Base-by-base conservation (phyloP, 1,140 invertebrate species). In the Samia ricini region DNA sequence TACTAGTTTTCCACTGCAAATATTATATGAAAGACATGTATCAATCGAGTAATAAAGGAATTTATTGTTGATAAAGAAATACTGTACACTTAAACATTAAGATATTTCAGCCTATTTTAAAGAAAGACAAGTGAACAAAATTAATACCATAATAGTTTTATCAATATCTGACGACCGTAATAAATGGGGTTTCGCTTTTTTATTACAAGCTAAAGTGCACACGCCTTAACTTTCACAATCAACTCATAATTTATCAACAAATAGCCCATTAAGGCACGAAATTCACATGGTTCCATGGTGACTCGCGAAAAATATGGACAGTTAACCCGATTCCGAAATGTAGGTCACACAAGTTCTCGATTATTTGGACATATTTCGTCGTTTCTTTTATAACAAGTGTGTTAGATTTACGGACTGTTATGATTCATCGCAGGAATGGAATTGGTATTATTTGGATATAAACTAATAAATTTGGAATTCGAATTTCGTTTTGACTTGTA, bases 271-370 rank as follows among this genome's bases (percentile, higher is more conserved):
- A 73, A 60, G 64, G 36, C 59, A 49, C 61, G 63, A 42, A 57
- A 71, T 66, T 57, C 66, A 66, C 67, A 70, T 71, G 36, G 60
- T 64, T 62, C 56, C 55, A 57, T 48, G 26, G 61, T 71, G 68
- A 72, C 33, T 71, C 55, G 69, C 66, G 64, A 72, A 74, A 66
- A 72, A 67, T 77, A 75, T 71, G 72, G 67, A 75, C 69, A 68
- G 71, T 83, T 83, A 83, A 83, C 78, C 76, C 72, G 74, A 79
- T 85, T 54, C 57, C 36, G 63, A 75, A 76, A 74, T 75, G 72
- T 76, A 70, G 72, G 66, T 74, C 69, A 66, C 63, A 72, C 22
- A 52, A 76, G 61, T 61, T 61, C 54, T 56, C 61, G 60, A 70
- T 74, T 71, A 42, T 69, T 76, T 66, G 66, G 62, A 69, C 26